Base-by-base conservation (phyloP, 64 coral and sea anemone species). In the Anthopleura sola region DNA sequence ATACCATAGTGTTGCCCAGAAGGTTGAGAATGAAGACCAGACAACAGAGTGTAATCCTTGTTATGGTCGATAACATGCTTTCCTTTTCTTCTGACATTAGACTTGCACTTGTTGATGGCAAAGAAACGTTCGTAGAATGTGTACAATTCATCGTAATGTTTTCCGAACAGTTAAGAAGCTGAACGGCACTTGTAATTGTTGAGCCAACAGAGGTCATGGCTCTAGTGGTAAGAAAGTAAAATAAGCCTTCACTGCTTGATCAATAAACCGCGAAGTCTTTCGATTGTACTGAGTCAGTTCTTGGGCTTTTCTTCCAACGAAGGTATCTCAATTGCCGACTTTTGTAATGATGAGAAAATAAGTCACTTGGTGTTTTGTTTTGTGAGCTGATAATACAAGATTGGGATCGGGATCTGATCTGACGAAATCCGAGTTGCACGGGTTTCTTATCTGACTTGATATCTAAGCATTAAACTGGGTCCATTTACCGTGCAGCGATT, bases 1-100 rank as follows among this genome's bases (percentile, higher is more conserved):
- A 97, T 15, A 97, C 94, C 78, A 97, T 88, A 40, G 85, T 55
- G n/a, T 97, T 97, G 34, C 94, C 94, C 0, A 92, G 38, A 28
- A 97, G 50, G 38, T 92, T 97, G 10, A 97, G 90, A 5, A 97
- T 51, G 29, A 91, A 82, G 17, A 78, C 90, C 21, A 97, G 44
- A 53, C 91, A 86, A 26, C 90, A 88, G 12, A 97, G 87, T 0
- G 80, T 84, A 12, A 97, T 49, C 15, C 94, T 78, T 21, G 92
- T 29, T 49, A 97, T 83, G 3, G 89, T 51, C 23, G 94, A 97
- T 38, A 78, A 26, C 37, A 92, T 90, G 18, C 83, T 91, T 37
- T 97, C 94, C 55, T 60, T 83, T 83, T 53, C 82, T 17, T 83
- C 82, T n/a, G 55, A 36, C 28, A 55, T 37, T 15, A 36, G 6